A percentile compares a stretch with the other conserved stretches of the same genome.
These are phyloP conservation scores for Bruchidius siliquastri DNA, from an alignment of 2,888 invertebrate genomes.

Conservation along the genomic window DNA sequence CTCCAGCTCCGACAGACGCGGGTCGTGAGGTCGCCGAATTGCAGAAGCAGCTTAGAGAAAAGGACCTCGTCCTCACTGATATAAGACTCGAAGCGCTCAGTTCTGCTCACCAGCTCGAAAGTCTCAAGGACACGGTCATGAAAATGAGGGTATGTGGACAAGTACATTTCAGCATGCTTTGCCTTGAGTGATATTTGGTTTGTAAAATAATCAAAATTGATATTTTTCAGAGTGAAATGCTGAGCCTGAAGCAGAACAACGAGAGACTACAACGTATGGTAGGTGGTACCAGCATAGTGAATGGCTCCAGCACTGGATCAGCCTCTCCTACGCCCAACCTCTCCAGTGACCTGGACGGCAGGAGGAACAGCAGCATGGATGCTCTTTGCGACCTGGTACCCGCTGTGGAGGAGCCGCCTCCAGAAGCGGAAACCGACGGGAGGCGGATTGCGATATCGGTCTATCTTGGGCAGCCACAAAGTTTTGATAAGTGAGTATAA, in stretches of 20 bases:
- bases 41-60: constrained; percentile 89
- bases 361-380: constrained; percentile 42
- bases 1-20: constrained; percentile 44
- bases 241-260: constrained; percentile 94
- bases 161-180: too few relatives aligned
- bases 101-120: constrained; percentile 95
- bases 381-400: constrained; percentile 44
- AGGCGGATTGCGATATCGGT: constrained; percentile 85
- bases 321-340: constrained; percentile 22
- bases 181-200: too few relatives aligned
- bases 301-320: neutral
- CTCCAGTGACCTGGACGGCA: constrained; percentile 37
- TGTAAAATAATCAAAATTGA: too few relatives aligned
- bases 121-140: constrained; percentile 91
- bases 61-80: constrained; percentile 94
- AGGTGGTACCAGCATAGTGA: constrained; percentile 29
- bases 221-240: constrained; percentile 85
- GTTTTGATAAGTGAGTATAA: constrained; percentile 55
- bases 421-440: constrained; percentile 60
- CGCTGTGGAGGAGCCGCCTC: constrained; percentile 36
- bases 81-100: constrained; percentile 93
- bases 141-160: constrained; percentile 79
- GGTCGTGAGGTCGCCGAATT: constrained; percentile 71
- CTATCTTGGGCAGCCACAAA: constrained; percentile 78
- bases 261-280: constrained; percentile 88